Percentiles rank a stretch among this genome's conserved stretches.
phyloP scores from a whole-genome alignment of 1,140 invertebrate species.

The Paramacrobiotus metropolitanus region DNA sequence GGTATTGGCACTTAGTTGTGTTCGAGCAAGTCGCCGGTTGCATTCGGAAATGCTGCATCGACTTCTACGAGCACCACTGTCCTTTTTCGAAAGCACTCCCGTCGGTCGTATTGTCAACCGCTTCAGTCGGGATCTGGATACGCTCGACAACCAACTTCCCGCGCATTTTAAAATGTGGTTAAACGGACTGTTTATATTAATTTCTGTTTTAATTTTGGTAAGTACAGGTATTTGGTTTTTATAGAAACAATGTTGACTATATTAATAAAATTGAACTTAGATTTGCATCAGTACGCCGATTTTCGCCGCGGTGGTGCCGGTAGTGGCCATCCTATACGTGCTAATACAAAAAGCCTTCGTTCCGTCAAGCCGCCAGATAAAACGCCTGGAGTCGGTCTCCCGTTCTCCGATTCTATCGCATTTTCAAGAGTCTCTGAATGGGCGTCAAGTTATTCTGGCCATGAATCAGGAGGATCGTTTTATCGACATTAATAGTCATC shows the following conservation, averaged over 20 bases:
- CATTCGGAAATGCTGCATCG: constrained; percentile 33
- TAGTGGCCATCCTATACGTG: constrained; percentile 30
- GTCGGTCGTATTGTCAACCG: constrained; percentile 21
- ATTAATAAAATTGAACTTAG: neutral
- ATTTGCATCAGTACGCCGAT: constrained; percentile 26
- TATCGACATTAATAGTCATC: neutral
- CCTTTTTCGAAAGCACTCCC: constrained; percentile 20
- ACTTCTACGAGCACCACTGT: constrained; percentile 26
- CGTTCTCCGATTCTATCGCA: constrained; percentile 31
- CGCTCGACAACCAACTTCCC: neutral
- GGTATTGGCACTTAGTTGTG: constrained; percentile 15
- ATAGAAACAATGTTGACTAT: no score
- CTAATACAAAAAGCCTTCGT: constrained; percentile 29
- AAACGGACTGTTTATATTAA: neutral
- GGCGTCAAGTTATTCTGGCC: constrained; percentile 18
- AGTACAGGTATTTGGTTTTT: no score
- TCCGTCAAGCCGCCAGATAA: constrained; percentile 28
- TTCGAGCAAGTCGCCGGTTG: constrained; percentile 35
- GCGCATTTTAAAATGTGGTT: neutral
- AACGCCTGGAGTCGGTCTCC: constrained; percentile 29
- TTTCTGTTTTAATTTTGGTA: constrained; percentile 1
- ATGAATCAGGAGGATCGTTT: constrained; percentile 18
- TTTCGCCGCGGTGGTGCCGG: constrained; percentile 30
- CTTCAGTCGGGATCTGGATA: constrained; percentile 32
- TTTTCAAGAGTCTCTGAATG: constrained; percentile 31